Percentiles rank a stretch among this genome's conserved stretches.
phyloP scores from a whole-genome alignment of 2,113 vertebrate genomes.

The Capreolus pygargus region DNA sequence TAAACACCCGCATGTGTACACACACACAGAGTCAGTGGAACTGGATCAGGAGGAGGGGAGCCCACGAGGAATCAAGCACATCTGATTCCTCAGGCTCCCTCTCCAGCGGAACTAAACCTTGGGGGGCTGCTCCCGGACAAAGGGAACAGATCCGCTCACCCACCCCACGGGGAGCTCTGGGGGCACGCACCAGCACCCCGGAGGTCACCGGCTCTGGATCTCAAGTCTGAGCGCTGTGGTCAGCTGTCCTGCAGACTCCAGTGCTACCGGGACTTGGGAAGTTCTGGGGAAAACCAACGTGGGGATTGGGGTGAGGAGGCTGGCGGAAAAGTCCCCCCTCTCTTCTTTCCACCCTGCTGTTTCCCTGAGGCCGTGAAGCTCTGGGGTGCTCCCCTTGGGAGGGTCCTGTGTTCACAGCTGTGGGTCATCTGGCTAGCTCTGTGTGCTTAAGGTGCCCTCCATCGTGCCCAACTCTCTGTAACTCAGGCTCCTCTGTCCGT shows the following conservation, averaged over 20 bases:
- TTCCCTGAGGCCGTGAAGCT: not conserved
- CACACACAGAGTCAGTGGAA: too few species aligned
- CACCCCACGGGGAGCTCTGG: not conserved
- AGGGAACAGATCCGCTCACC: not conserved
- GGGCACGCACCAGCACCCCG: accelerated
- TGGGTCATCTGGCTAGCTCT: accelerated
- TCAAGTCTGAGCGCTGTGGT: not conserved
- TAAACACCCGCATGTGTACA: accelerated
- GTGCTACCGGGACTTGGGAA: not conserved
- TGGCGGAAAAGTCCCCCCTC: not conserved
- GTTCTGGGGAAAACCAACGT: not conserved
- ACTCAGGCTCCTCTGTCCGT: not conserved
- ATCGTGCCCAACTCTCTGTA: not conserved
- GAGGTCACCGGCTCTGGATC: not conserved
- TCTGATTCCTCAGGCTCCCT: not conserved
- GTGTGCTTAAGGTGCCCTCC: accelerated
- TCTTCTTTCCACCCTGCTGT: not conserved
- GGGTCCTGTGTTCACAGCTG: accelerated
- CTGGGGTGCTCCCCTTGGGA: not conserved
- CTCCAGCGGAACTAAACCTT: not conserved
- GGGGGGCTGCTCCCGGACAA: not conserved
- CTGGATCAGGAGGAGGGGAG: not conserved
- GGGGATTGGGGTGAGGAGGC: not conserved
- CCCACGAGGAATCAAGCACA: not conserved
- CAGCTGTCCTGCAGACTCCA: not conserved